Conservation (phyloP, 2,888 invertebrate genomes). For the Phengaris arion region DNA sequence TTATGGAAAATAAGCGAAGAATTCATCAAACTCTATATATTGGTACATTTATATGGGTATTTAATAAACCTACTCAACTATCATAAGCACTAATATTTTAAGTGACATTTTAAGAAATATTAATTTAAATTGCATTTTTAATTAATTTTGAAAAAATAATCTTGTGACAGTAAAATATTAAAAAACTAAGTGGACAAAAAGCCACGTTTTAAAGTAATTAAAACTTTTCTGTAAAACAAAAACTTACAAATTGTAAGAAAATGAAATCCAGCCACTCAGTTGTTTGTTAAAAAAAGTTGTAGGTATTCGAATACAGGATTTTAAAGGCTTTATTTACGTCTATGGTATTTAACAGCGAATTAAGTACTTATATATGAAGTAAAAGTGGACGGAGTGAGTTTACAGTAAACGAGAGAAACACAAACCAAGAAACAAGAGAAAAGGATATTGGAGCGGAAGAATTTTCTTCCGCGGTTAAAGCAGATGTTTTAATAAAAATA, state of each 20-base stretch:
- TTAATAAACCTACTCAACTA: too few species aligned
- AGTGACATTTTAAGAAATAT: not conserved
- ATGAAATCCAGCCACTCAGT: not conserved
- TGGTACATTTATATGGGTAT: not conserved
- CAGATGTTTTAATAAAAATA: not conserved
- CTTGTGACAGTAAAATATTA: not conserved
- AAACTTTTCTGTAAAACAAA: too few species aligned
- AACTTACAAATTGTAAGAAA: not conserved
- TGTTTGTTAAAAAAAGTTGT: not conserved
- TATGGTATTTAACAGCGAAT: slow-evolving; percentile 57
- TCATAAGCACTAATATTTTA: too few species aligned
- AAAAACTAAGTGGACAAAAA: too few species aligned
- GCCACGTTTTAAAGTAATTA: too few species aligned
- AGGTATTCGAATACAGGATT: not conserved
- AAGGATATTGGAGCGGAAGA: slow-evolving; percentile 9
- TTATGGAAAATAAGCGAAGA: not conserved
- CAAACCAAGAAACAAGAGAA: not conserved
- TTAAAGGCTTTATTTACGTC: slow-evolving; percentile 18
- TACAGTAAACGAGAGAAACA: slow-evolving; percentile 41
- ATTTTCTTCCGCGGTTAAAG: not conserved
- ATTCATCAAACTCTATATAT: not conserved
- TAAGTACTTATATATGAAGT: slow-evolving; percentile 74
- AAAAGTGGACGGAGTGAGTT: slow-evolving; percentile 72
- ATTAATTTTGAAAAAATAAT: not conserved
- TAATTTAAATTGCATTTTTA: not conserved